Base-by-base conservation (phyloP, 1,140 invertebrate species). In the Lepidurus arcticus region DNA sequence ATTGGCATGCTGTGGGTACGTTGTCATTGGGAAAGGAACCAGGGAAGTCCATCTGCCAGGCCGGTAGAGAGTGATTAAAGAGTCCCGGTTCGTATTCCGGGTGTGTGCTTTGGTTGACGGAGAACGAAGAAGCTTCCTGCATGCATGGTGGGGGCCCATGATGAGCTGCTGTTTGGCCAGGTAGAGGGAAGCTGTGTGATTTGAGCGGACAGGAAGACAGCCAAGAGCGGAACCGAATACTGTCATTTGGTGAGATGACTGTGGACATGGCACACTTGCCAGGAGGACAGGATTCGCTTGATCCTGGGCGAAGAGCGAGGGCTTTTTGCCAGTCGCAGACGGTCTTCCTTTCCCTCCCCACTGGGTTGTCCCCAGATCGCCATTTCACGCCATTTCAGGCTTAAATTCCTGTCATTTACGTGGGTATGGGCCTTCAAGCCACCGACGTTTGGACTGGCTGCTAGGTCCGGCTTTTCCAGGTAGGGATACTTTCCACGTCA, bases 1-100 rank as follows among this genome's bases (percentile, higher is more conserved):
- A 65, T 65, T 65, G 21, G 53, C 53, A 65, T 65, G 53, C 53
- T 65, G 53, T 65, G 21, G 53, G 53, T 65, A 65, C n/a, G 53
- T 65, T 65, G 53, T 21, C 53, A 65, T 21, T 65, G n/a, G 53
- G 8, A 65, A 3, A 34, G 21, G 53, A 65, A 65, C 53, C 16
- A 65, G 53, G 53, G n/a, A 65, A 65, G 53, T 65, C 53, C 53
- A 65, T 65, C 53, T 65, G 0, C 6, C 0, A 65, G 53, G 21
- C 53, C 21, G 53, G 53, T 65, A 65, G 21, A 21, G 21, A 21
- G 53, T 65, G 53, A 65, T 65, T 65, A 21, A 65, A 65, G n/a
- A 65, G 53, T 16, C 34, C 53, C 53, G n/a, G 16, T 65, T 65
- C 7, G 53, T 65, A 65, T 65, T 13, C 53, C 21, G 53, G 21